Percentiles rank a stretch among this genome's conserved stretches.
Evolutionary conservation across 1,140 invertebrate species (phyloP).

Genomic region (Platyura marginata): DNA sequence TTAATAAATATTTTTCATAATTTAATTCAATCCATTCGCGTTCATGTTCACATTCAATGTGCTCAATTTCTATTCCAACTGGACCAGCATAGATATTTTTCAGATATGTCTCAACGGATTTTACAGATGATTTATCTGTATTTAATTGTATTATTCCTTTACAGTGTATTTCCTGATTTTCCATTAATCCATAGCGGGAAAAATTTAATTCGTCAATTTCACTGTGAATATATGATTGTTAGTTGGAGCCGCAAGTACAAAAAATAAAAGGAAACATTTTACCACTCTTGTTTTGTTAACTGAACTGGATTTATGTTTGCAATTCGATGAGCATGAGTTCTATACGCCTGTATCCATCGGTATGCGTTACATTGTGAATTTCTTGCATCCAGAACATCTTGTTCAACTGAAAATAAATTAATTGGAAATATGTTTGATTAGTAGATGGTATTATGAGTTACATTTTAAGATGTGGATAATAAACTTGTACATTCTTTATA

Average conservation of each 20-base stretch:
- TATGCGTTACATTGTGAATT: neutral
- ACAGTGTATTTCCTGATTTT: neutral
- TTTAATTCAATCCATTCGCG: neutral
- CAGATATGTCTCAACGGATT: neutral
- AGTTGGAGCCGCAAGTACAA: neutral
- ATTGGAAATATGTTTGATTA: neutral
- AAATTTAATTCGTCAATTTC: neutral
- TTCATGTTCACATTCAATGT: conserved; percentile 1
- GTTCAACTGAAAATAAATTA: neutral
- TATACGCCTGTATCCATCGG: conserved; percentile 1
- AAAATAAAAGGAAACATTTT: neutral
- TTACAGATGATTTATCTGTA: neutral
- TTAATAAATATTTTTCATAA: neutral
- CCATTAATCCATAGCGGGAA: neutral
- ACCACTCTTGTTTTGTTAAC: neutral
- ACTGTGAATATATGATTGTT: neutral
- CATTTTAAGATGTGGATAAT: too few relatives aligned
- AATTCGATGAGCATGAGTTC: neutral
- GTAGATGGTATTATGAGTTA: too few relatives aligned
- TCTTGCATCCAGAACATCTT: neutral
- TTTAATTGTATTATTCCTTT: neutral
- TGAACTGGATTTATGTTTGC: neutral
- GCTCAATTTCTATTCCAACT: neutral
- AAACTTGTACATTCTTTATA: too few relatives aligned
- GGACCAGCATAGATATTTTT: neutral